A percentile compares a stretch with the other conserved stretches of the same genome.
These are phyloP conservation scores for Sebastes dallii DNA, from an alignment of 2,797 vertebrate genomes.

Conservation along the genomic window DNA sequence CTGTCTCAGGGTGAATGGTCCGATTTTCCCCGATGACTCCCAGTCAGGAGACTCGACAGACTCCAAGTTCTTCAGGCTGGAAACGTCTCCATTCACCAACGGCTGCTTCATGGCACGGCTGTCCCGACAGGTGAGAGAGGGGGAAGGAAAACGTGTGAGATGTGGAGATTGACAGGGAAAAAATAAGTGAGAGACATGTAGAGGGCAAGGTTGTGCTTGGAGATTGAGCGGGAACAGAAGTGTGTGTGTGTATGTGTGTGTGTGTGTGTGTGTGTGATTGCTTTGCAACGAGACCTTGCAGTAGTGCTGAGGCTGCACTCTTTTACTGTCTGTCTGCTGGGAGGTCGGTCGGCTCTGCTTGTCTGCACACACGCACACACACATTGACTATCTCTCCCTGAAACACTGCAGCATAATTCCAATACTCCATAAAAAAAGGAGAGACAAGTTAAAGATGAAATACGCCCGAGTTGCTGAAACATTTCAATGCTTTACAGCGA, in stretches of 20 bases:
- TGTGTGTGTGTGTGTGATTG: slow-evolving; percentile 41
- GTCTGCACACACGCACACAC: slow-evolving; percentile 21
- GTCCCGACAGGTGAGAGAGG: slow-evolving; percentile 83
- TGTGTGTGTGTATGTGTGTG: slow-evolving; percentile 14
- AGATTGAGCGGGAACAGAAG: slow-evolving; percentile 10
- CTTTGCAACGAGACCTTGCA: slow-evolving; percentile 60
- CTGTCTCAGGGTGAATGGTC: slow-evolving; percentile 70
- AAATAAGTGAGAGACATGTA: not conserved
- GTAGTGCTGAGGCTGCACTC: slow-evolving; percentile 68
- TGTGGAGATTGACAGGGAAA: not conserved
- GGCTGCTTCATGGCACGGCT: slow-evolving; percentile 91
- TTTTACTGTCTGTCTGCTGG: slow-evolving; percentile 69
- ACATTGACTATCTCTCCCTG: not conserved
- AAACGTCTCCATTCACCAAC: slow-evolving; percentile 85
- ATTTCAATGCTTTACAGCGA: slow-evolving; percentile 42
- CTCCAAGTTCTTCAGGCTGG: slow-evolving; percentile 83
- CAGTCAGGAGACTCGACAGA: slow-evolving; percentile 34
- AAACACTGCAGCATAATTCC: slow-evolving; percentile 56
- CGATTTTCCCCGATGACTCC: slow-evolving; percentile 54
- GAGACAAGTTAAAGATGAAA: slow-evolving; percentile 56
- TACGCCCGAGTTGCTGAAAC: slow-evolving; percentile 24
- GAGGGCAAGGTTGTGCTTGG: slow-evolving; percentile 22
- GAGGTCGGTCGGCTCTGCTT: slow-evolving; percentile 52
- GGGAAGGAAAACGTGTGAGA: not conserved
- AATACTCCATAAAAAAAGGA: slow-evolving; percentile 57